Percentiles rank a stretch among this genome's conserved stretches.
These are phyloP conservation scores for Bubo blakistoni DNA, from an alignment of 2,113 vertebrate genomes.

Conservation along the genomic window DNA sequence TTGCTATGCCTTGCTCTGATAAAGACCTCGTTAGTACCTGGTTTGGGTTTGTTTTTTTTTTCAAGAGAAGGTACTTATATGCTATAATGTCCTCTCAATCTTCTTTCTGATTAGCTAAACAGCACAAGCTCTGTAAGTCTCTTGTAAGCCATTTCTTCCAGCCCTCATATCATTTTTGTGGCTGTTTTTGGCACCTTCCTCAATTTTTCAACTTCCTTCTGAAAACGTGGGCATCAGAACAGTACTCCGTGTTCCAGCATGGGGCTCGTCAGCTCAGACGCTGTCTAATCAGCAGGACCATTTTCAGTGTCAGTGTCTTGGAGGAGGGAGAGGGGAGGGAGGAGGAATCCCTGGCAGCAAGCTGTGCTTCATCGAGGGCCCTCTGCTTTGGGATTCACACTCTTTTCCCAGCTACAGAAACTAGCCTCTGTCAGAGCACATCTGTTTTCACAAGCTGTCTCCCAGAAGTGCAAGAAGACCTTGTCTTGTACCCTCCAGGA, in stretches of 20 bases:
- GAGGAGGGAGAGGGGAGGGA: constrained; percentile 32
- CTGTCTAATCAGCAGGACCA: constrained; percentile 47
- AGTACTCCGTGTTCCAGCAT: constrained; percentile 34
- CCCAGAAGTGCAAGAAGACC: not conserved
- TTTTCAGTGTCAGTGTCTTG: constrained; percentile 19
- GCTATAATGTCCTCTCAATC: not conserved
- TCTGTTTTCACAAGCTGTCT: not conserved
- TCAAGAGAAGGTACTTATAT: not conserved
- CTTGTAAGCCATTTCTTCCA: not conserved
- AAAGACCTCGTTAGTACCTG: not conserved
- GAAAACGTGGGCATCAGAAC: constrained; percentile 56
- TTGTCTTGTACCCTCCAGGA: not conserved
- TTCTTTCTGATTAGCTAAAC: not conserved
- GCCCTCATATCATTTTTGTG: constrained; percentile 3
- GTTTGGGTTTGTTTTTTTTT: not conserved
- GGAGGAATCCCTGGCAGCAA: constrained; percentile 37
- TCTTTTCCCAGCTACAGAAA: not conserved
- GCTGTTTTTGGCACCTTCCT: constrained; percentile 55
- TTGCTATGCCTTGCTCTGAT: not conserved
- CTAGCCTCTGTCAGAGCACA: not conserved
- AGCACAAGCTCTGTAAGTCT: not conserved
- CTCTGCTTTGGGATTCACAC: not conserved
- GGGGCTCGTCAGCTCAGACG: not conserved
- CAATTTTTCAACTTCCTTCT: constrained; percentile 62
- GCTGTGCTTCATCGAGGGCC: not conserved